A percentile compares a stretch with the other conserved stretches of the same genome.
phyloP scores from a whole-genome alignment of 2,797 vertebrate species.

The Tokudaia muenninki region DNA sequence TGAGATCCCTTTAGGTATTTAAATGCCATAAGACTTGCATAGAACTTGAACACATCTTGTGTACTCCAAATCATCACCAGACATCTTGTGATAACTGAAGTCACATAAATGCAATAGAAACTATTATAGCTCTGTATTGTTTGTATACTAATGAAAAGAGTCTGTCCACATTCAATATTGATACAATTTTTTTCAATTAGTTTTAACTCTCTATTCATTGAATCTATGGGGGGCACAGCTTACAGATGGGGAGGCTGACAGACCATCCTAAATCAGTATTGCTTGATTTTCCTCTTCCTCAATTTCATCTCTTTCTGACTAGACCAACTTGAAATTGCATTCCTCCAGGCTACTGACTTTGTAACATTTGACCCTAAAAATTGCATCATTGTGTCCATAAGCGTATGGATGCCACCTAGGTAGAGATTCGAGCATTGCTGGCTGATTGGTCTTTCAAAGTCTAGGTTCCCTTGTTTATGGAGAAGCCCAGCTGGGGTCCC shows the following conservation, averaged over 20 bases:
- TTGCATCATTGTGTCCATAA: not conserved
- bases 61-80: not conserved
- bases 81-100: not conserved
- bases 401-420: not conserved
- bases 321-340: not conserved
- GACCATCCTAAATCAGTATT: not conserved
- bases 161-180: not conserved
- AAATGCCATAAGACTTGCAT: not conserved
- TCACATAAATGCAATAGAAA: not conserved
- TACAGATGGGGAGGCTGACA: not conserved
- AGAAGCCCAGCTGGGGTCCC: slow-evolving; percentile 24
- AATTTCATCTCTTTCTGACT: not conserved
- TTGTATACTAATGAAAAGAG: not conserved
- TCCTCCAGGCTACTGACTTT: not conserved
- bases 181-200: not conserved
- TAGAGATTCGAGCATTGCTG: not conserved
- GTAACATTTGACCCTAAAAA: not conserved
- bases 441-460: slow-evolving; percentile 32
- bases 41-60: not conserved
- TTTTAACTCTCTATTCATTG: not conserved
- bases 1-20: not conserved
- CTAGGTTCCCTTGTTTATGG: not conserved
- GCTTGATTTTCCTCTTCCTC: not conserved
- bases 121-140: not conserved
- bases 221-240: not conserved